Conservation (phyloP, 2,113 vertebrate species). For the Orientallactaga bullata region DNA sequence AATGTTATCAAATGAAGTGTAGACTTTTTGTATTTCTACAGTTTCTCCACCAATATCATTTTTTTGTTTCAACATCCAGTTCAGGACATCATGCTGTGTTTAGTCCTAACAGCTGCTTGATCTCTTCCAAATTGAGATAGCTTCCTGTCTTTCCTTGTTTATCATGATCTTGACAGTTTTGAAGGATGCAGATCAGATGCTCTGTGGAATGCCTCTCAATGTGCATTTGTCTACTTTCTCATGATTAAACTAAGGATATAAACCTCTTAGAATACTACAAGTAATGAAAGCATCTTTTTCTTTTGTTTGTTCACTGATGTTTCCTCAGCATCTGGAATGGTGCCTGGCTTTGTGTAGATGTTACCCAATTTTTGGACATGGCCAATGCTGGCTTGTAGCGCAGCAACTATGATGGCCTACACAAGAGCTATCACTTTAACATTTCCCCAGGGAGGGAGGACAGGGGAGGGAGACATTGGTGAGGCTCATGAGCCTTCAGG, state of each 20-base stretch:
- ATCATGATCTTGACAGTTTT: neutral
- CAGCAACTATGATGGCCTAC: neutral
- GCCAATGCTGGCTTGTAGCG: neutral
- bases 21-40: neutral
- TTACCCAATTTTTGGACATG: neutral
- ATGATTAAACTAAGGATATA: neutral
- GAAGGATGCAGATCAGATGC: neutral
- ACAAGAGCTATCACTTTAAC: neutral
- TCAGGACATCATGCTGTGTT: neutral
- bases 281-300: neutral
- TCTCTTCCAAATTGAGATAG: neutral
- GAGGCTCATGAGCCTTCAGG: neutral
- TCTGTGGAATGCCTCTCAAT: neutral
- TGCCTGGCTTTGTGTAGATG: neutral
- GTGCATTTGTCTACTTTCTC: constrained; percentile 11
- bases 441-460: neutral
- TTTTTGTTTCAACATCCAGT: neutral
- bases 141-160: neutral
- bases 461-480: neutral
- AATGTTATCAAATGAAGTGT: neutral
- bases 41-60: neutral
- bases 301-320: neutral
- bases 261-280: neutral
- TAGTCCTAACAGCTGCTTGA: neutral
- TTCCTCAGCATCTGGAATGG: neutral